Evolutionary conservation across 2,888 invertebrate species (phyloP), one percentile per base, ranked within the genome.

Genomic region (Xylota segnis): DNA sequence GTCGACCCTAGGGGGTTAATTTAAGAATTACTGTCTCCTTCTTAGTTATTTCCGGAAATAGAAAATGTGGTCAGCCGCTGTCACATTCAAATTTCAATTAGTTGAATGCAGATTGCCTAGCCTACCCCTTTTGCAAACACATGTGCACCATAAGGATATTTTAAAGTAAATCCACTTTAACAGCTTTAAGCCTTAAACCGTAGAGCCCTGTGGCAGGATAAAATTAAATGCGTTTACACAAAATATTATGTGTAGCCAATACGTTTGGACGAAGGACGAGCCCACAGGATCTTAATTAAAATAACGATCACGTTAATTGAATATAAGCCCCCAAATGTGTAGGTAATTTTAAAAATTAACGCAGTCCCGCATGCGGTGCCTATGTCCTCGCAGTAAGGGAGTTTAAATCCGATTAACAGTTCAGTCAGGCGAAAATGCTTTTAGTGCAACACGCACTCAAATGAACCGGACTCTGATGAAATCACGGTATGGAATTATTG

Each of bases 351-450:
- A 18, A 47, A 18, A 47, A 47, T 47, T 10, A 18, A 18, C 9
- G 5, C 18, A 9, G 16, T 2, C 18, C 10, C 18, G 10, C 4
- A 16, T 47, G 6, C 5, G 10, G 4, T 1, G 18, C 2, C 18
- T 23, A 23, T 3, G 23, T 23, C 1, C 23, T 23, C 2, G 16
- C 18, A 6, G 10, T n/a, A n/a, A 6, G 9, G 18, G 9, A 9
- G 18, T 47, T 47, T 47, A 47, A 47, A 47, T 47, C 47, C 18
- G 47, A 47, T 47, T 47, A 47, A 23, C 47, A 18, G 45, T 45
- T 45, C 45, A n/a, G 14, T 43, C 18, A 47, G 18, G 18, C 18
- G 16, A 45, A 45, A 45, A 16, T 4, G 16, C 5, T 45, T 45
- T 16, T 16, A 45, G 16, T 16, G 16, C 3, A 45, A 45, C 4